Evolutionary conservation across 2,797 vertebrate genomes (phyloP), one percentile per base, ranked within the genome.

Genomic region (Melanotaenia parkinsoni): DNA sequence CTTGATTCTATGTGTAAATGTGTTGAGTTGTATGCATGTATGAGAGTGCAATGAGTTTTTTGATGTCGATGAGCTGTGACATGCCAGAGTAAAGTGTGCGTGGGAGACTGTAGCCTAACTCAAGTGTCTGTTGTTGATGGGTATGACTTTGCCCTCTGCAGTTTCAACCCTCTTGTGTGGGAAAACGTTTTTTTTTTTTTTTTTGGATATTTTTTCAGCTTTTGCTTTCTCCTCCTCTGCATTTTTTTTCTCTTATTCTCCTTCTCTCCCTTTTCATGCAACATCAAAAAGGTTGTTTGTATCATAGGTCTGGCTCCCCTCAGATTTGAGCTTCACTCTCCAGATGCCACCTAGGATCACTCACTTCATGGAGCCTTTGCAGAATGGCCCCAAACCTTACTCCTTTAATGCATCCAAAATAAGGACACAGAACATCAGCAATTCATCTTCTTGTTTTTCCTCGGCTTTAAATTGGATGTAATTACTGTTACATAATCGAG

Each of bases 91-190:
- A 66, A 74, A 86, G 77, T 66, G 65, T 85, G 84, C 84, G 88
- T 90, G 86, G 80, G 88, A 79, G 86, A 67, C 58, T 77, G 76
- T 14, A 81, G 80, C 69, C 13, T 77, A 69, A 63, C 86, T 89
- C 74, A 69, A 89, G 90, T 84, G 67, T 83, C 63, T 77, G 77
- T 80, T 51, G 22, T 71, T 82, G 79, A 76, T 75, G 70, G 72
- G 66, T 67, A 71, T 67, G 81, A 78, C 80, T 87, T 86, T 86
- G 67, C 67, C 85, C 90, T 89, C 66, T 79, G 74, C 74, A 61
- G 70, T 79, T 81, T 76, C 72, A 80, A 65, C 67, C 72, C 73
- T 79, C 70, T 81, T 82, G 77, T 88, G 83, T 88, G 80, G 82
- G 80, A 56, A 30, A 30, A 71, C 80, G 20, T 63, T 43, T 63